Conservation (phyloP, 2,797 vertebrate genomes). For the Aeoliscus strigatus region DNA sequence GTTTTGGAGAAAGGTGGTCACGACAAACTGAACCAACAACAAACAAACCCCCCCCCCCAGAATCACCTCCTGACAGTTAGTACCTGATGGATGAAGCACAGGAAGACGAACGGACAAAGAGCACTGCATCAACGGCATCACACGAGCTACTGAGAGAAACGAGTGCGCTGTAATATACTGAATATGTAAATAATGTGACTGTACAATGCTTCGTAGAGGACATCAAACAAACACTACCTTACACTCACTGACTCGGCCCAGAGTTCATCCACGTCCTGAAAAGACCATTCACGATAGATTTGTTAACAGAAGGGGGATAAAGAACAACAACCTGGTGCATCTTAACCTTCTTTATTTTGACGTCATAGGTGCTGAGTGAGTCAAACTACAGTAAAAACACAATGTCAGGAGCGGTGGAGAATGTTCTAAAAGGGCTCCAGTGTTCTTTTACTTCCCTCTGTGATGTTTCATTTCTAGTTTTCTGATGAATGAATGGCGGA, state of each 20-base stretch:
- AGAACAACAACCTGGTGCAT: constrained; percentile 28
- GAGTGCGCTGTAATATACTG: constrained; percentile 76
- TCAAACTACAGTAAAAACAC: constrained; percentile 44
- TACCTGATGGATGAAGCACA: constrained; percentile 56
- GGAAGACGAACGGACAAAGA: constrained; percentile 37
- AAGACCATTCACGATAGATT: constrained; percentile 3
- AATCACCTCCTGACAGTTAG: constrained; percentile 33
- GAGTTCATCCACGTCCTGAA: constrained; percentile 20
- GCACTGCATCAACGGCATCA: constrained; percentile 65
- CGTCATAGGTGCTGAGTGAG: constrained; percentile 60
- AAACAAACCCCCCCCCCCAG: constrained; percentile 23
- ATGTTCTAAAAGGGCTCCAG: constrained; percentile 61
- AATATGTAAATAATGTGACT: constrained; percentile 79
- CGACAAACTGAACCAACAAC: constrained; percentile 18
- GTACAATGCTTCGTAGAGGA: constrained; percentile 74
- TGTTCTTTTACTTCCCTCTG: constrained; percentile 49
- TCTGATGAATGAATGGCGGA: constrained; percentile 63
- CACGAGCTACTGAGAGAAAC: constrained; percentile 76
- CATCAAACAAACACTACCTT: constrained; percentile 60
- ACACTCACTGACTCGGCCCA: constrained; percentile 33
- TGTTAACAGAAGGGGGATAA: constrained; percentile 6
- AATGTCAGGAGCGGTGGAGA: constrained; percentile 53
- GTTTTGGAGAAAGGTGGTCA: constrained; percentile 5
- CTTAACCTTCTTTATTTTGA: constrained; percentile 43
- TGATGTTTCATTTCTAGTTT: constrained; percentile 46